Conservation (phyloP, 2,888 invertebrate genomes). For the Scaptodrosophila latifasciaeformis region DNA sequence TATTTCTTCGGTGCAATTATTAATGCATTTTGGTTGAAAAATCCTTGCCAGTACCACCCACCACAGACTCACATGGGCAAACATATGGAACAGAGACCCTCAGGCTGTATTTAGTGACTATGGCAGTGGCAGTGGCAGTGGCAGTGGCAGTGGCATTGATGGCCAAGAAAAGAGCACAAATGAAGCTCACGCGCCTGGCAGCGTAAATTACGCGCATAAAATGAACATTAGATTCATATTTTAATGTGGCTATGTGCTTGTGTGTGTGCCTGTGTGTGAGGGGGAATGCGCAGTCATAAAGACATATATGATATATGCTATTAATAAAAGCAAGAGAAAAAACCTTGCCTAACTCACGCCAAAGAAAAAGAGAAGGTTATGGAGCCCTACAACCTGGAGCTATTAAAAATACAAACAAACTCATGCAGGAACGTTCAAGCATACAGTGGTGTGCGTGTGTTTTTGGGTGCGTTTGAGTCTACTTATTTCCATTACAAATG, state of each 20-base stretch:
- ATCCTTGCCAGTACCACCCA: no score
- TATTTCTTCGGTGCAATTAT: no score
- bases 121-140: no score
- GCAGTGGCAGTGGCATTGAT: no score
- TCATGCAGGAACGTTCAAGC: not conserved
- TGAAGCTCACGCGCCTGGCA: conserved; percentile 34
- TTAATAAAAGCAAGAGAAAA: conserved; percentile 45
- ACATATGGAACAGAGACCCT: not conserved
- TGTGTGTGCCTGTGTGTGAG: not conserved
- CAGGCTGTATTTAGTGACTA: no score
- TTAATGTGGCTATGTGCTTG: conserved; percentile 39
- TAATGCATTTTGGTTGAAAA: no score
- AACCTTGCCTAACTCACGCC: conserved; percentile 20
- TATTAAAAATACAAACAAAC: conserved; percentile 51
- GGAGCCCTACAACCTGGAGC: conserved; percentile 65
- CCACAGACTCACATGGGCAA: not conserved
- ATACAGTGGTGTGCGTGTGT: conserved; percentile 10
- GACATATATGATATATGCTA: conserved; percentile 20
- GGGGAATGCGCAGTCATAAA: conserved; percentile 3
- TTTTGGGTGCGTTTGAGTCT: conserved; percentile 21
- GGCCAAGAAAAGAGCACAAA: conserved; percentile 17
- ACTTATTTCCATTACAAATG: conserved; percentile 61
- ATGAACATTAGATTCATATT: conserved; percentile 69
- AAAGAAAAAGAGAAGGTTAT: conserved; percentile 47
- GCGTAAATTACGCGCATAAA: conserved; percentile 67